phyloP scores from a whole-genome alignment of 2,113 vertebrate species.

The Trichechus manatus region DNA sequence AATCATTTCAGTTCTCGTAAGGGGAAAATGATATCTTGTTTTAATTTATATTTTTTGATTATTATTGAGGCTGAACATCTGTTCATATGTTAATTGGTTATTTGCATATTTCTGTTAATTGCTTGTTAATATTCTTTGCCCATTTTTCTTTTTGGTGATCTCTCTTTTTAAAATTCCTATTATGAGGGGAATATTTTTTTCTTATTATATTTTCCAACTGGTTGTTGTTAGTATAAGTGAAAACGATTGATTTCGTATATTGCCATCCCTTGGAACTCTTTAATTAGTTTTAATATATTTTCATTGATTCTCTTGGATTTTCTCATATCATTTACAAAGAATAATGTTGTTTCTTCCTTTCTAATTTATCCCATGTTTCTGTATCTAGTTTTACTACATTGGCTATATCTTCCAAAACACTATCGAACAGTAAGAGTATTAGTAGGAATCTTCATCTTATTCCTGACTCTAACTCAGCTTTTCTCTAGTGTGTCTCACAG shows the following conservation, averaged over 20 bases:
- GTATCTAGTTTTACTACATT: background rate
- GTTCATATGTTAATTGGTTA: slow-evolving; percentile 81
- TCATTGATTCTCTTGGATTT: slow-evolving; percentile 44
- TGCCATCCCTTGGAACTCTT: slow-evolving; percentile 14
- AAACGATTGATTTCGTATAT: slow-evolving; percentile 67
- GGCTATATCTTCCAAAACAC: background rate
- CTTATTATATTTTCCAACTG: slow-evolving; percentile 38
- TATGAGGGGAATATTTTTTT: slow-evolving; percentile 57
- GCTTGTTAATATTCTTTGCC: slow-evolving; percentile 80
- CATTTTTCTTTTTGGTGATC: slow-evolving; percentile 79
- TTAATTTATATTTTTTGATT: slow-evolving; percentile 81
- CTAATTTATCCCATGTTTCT: background rate
- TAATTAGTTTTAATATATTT: slow-evolving; percentile 28
- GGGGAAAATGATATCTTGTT: slow-evolving; percentile 74
- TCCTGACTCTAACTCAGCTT: background rate
- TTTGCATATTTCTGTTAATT: slow-evolving; percentile 83
- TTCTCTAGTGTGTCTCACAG: background rate
- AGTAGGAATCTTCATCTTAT: background rate
- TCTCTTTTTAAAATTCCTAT: slow-evolving; percentile 51
- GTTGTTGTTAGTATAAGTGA: slow-evolving; percentile 47
- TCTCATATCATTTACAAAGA: slow-evolving; percentile 23
- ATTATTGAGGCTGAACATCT: slow-evolving; percentile 82
- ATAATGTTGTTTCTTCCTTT: background rate
- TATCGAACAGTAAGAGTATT: background rate
- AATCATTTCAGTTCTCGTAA: slow-evolving; percentile 74